These are phyloP conservation scores for Acanthacorydalis orientalis DNA, from an alignment of 2,888 invertebrate genomes.

Conservation along the genomic window DNA sequence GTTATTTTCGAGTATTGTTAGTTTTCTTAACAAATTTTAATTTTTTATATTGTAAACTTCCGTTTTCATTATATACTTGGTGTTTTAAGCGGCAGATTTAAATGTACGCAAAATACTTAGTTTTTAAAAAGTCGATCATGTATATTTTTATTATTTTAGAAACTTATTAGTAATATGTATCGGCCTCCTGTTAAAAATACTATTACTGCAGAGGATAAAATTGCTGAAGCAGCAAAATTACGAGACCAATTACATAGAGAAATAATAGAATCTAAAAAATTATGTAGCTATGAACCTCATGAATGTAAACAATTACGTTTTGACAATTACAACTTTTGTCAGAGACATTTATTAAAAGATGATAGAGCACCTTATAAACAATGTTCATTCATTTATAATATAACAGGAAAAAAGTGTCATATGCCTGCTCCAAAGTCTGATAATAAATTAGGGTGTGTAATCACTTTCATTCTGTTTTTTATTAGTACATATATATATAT, in stretches of 20 bases:
- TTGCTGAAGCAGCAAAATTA: conserved; percentile 17
- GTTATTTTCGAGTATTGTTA: too few species aligned
- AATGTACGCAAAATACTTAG: background rate
- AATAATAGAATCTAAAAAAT: conserved; percentile 38
- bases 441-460: conserved; percentile 40
- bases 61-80: background rate
- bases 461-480: conserved; percentile 1
- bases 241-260: conserved; percentile 40
- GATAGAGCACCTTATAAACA: conserved; percentile 67
- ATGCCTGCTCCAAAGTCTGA: conserved; percentile 60
- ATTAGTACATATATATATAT: background rate
- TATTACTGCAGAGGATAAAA: conserved; percentile 5
- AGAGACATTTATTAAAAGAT: conserved; percentile 71
- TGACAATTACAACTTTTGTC: conserved; percentile 60
- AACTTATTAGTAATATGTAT: background rate
- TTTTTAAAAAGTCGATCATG: background rate
- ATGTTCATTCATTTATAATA: conserved; percentile 51
- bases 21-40: background rate
- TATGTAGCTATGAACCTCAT: conserved; percentile 44
- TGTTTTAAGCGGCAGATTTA: background rate
- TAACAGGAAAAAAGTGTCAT: conserved; percentile 57
- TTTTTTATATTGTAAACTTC: background rate
- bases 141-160: background rate
- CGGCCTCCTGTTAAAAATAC: background rate
- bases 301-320: conserved; percentile 50